Base-by-base conservation (phyloP, 2,888 invertebrate genomes). In the Agonopterix alstromeriana region DNA sequence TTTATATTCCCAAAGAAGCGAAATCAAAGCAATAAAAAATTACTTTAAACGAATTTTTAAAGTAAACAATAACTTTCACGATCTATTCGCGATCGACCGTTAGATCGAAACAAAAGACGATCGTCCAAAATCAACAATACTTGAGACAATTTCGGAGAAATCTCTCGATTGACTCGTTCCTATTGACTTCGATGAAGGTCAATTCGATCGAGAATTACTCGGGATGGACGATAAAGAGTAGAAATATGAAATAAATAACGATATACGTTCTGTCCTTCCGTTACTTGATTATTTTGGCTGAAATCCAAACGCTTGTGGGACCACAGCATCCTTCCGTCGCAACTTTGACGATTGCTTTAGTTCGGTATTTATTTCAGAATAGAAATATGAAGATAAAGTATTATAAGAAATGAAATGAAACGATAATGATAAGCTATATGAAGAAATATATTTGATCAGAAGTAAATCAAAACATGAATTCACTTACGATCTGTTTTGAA, bases 221-320 rank as follows among this genome's bases (percentile, higher is more conserved):
- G 54, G 53, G 66, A 71, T 68, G 63, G 66, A 70, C 73, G 73
- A 74, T 78, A 77, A 72, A 70, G 63, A 67, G 58, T 60, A 53
- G 57, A 54, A 65, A 69, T 67, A 77, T 67, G 68, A 70, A 77
- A 74, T 72, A 76, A 75, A 74, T 73, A 75, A 72, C 63, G 61
- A 69, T 70, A 66, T 63, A 71, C 56, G 70, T 70, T 61, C 55
- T 50, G 64, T 64, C 62, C 70, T 77, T 69, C 67, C 73, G 68
- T 76, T 70, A 71, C 69, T 72, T 70, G 79, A 82, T 83, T 79
- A 80, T 80, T 74, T 82, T 86, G 84, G 86, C 85, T 52, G 49
- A 51, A 56, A 62, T 75, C 86, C 83, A 86, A 77, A 61, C 59
- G 63, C 63, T 73, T 64, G 69, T 60, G 67, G 67, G 52, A 55